phyloP scores from a whole-genome alignment of 2,888 invertebrate genomes.

The Cosmorhoe ocellata region DNA sequence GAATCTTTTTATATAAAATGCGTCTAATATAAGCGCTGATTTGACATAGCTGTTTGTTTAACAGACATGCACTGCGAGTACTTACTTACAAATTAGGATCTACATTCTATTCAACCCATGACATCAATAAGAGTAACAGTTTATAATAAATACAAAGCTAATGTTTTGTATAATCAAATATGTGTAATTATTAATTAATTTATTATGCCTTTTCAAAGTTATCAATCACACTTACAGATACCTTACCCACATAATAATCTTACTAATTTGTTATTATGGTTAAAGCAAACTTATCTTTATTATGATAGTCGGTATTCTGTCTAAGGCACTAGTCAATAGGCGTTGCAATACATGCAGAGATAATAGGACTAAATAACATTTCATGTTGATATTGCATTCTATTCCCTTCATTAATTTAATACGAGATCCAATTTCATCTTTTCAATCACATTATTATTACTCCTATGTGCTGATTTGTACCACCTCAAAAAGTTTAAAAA shows the following conservation, averaged over 20 bases:
- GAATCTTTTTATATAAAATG: slow-evolving; percentile 49
- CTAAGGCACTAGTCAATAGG: slow-evolving; percentile 25
- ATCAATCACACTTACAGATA: slow-evolving; percentile 32
- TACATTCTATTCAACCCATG: slow-evolving; percentile 16
- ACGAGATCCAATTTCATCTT: slow-evolving; percentile 39
- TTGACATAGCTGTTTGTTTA: not conserved
- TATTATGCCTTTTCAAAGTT: slow-evolving; percentile 26
- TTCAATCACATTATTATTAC: slow-evolving; percentile 20
- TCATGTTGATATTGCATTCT: slow-evolving; percentile 29
- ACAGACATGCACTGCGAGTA: not conserved
- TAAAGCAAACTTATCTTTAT: slow-evolving; percentile 2
- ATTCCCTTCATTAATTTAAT: slow-evolving; percentile 29
- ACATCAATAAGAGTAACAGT: slow-evolving; percentile 19
- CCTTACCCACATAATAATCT: slow-evolving; percentile 7
- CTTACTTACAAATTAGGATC: not conserved
- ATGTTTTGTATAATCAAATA: slow-evolving; percentile 13
- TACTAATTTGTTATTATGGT: slow-evolving; percentile 20
- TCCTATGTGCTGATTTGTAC: slow-evolving; percentile 6
- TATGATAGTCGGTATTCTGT: slow-evolving; percentile 1
- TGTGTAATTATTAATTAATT: not conserved
- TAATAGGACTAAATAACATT: slow-evolving; percentile 1
- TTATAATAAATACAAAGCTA: slow-evolving; percentile 4
- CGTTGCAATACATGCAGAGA: slow-evolving; percentile 15
- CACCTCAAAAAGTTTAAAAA: not conserved
- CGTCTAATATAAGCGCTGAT: slow-evolving; percentile 8